phyloP scores from a whole-genome alignment of 2,797 vertebrate genomes.

The Hippoglossus hippoglossus region DNA sequence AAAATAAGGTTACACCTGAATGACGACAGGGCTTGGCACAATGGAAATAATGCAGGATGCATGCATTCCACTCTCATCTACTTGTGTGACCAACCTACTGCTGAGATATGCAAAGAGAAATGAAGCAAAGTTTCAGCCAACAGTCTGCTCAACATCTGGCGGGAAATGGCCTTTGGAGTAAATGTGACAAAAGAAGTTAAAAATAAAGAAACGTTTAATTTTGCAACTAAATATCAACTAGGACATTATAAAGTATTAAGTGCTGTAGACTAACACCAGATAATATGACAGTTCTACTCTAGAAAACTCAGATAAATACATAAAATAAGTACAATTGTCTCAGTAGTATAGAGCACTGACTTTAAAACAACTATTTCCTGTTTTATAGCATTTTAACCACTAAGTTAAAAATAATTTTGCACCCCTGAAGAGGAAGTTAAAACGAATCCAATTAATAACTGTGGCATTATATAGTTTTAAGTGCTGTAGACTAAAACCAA shows the following conservation, averaged over 20 bases:
- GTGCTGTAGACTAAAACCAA: too few species aligned
- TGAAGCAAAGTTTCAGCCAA: not conserved
- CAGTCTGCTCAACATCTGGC: not conserved
- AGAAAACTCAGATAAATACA: too few species aligned
- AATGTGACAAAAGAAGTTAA: not conserved
- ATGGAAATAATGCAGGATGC: conserved; percentile 11
- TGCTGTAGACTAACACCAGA: too few species aligned
- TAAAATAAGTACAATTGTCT: too few species aligned
- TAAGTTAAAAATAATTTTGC: not conserved
- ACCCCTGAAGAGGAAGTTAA: conserved; percentile 14
- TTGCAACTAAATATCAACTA: not conserved
- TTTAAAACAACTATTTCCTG: too few species aligned
- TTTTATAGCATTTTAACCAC: too few species aligned
- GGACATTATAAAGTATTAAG: too few species aligned
- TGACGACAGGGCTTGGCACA: conserved; percentile 23
- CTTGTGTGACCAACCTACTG: conserved; percentile 2
- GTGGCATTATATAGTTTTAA: too few species aligned
- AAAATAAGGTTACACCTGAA: conserved; percentile 26
- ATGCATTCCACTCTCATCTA: conserved; percentile 16
- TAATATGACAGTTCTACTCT: too few species aligned
- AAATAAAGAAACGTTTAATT: not conserved
- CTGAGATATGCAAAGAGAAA: not conserved
- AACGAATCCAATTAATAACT: too few species aligned
- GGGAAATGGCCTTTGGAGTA: not conserved
- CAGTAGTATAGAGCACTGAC: too few species aligned